These are phyloP conservation scores for Toxotes chatareus DNA, from an alignment of 2,113 vertebrate genomes.

Conservation along the genomic window DNA sequence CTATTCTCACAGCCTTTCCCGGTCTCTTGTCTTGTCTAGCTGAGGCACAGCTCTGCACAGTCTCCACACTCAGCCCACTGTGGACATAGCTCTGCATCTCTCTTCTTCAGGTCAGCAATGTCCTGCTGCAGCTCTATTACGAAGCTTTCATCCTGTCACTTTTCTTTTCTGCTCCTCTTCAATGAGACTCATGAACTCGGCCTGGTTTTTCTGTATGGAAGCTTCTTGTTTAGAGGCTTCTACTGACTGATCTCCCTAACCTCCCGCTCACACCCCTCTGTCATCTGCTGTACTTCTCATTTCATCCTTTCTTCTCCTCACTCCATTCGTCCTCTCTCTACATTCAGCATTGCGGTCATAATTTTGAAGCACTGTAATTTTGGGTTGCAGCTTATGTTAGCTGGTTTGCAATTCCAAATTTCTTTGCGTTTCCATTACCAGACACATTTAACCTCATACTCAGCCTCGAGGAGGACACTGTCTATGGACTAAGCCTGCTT, in stretches of 20 bases:
- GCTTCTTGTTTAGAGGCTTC: background rate
- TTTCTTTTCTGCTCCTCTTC: background rate
- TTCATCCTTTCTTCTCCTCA: background rate
- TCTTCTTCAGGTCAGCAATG: background rate
- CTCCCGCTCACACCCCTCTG: background rate
- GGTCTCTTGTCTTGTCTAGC: background rate
- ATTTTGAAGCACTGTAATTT: background rate
- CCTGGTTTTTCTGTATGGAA: background rate
- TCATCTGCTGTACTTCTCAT: too few species aligned
- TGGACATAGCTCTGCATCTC: background rate
- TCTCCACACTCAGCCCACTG: constrained; percentile 3
- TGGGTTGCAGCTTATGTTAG: background rate
- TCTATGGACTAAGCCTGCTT: background rate
- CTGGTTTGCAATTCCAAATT: background rate
- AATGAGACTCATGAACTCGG: background rate
- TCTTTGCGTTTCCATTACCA: background rate
- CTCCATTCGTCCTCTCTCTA: background rate
- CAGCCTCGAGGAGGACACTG: background rate
- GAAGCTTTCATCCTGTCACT: background rate
- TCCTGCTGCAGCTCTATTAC: background rate
- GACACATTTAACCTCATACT: background rate
- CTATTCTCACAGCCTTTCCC: background rate
- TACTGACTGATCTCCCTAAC: background rate
- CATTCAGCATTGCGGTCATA: background rate
- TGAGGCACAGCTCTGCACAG: background rate